Percentiles rank a stretch among this genome's conserved stretches.
Conservation (phyloP, 2,113 vertebrate species). For the Poecile atricapillus region DNA sequence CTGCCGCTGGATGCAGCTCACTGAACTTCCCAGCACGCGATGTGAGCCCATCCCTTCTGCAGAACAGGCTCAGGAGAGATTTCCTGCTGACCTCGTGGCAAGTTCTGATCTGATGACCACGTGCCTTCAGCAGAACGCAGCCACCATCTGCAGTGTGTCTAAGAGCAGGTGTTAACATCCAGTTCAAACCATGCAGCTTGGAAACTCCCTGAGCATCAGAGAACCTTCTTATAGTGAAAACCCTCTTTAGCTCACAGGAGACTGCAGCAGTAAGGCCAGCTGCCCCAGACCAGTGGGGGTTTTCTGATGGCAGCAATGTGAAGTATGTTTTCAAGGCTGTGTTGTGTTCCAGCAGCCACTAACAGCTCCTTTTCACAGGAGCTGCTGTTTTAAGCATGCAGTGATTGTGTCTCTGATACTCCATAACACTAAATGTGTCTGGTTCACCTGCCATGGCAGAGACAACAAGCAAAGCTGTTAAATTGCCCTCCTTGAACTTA, state of each 20-base stretch:
- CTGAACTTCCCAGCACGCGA: rapidly evolving
- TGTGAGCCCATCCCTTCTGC: background rate
- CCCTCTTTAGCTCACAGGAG: background rate
- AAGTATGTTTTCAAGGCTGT: background rate
- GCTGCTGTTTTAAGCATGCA: background rate
- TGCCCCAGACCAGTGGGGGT: background rate
- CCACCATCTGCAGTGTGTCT: background rate
- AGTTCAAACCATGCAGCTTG: background rate
- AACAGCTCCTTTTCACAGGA: background rate
- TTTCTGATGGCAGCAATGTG: background rate
- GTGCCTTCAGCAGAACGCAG: background rate
- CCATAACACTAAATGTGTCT: background rate
- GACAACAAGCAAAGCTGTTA: background rate
- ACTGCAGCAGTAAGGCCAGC: background rate
- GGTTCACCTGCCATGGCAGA: background rate
- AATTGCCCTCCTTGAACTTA: constrained; percentile 6
- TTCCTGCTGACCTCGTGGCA: background rate
- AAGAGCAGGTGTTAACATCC: background rate
- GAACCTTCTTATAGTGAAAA: background rate
- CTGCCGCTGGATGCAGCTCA: background rate
- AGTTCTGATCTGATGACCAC: background rate
- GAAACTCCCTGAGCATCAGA: background rate
- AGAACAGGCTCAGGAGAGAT: background rate
- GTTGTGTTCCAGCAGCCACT: background rate
- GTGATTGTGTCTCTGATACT: background rate